phyloP scores from a whole-genome alignment of 2,888 invertebrate species.

The Cheilosia soror region DNA sequence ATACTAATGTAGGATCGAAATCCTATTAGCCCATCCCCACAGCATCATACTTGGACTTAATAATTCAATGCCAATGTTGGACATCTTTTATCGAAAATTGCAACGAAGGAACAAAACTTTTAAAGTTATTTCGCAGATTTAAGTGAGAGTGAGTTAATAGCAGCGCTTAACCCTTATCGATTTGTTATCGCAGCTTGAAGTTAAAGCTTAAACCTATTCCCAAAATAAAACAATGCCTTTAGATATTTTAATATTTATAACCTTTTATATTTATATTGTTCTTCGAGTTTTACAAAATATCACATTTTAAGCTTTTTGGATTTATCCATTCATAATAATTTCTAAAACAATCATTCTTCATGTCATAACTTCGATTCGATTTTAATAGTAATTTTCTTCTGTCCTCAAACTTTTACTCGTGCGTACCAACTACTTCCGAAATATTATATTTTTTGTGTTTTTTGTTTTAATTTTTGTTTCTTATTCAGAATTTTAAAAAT shows the following conservation, averaged over 20 bases:
- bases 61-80: too few species aligned
- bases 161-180: background rate
- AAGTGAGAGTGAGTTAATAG: too few species aligned
- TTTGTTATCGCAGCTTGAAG: background rate
- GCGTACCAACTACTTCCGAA: conserved; percentile 35
- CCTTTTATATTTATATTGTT: conserved; percentile 76
- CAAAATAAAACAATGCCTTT: conserved; percentile 51
- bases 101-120: too few species aligned
- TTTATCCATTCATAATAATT: conserved; percentile 77
- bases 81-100: too few species aligned
- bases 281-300: conserved; percentile 83
- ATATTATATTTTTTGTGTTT: conserved; percentile 16
- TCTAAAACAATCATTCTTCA: conserved; percentile 75
- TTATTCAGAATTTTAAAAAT: conserved; percentile 29
- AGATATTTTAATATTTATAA: conserved; percentile 75
- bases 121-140: too few species aligned
- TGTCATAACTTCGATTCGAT: conserved; percentile 48
- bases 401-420: conserved; percentile 33
- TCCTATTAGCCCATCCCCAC: too few species aligned
- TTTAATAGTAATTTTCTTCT: conserved; percentile 27
- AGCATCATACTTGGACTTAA: too few species aligned
- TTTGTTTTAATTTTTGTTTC: conserved; percentile 22
- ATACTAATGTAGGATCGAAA: too few species aligned
- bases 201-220: background rate
- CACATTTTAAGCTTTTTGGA: conserved; percentile 83